Conservation (phyloP, 2,113 vertebrate species). For the Crotalus helleri region DNA sequence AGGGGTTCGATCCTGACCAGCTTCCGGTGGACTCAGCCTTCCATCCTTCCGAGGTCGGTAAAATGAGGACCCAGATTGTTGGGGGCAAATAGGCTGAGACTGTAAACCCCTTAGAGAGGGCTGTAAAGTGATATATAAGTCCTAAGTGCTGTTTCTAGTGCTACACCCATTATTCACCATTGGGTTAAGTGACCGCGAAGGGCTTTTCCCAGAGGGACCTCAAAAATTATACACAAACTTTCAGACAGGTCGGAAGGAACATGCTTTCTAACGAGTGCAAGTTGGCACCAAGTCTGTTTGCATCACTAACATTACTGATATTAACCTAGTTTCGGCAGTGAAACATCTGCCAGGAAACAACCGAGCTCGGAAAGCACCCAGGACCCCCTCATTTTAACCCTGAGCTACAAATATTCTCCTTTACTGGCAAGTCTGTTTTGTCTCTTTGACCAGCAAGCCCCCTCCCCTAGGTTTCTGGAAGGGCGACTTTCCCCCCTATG, state of each 20-base stretch:
- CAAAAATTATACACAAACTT: background rate
- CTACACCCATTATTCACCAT: background rate
- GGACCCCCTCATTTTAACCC: background rate
- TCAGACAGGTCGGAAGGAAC: too few species aligned
- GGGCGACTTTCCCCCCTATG: too few species aligned
- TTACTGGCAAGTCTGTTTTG: background rate
- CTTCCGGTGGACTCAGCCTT: background rate
- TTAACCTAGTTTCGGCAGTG: background rate
- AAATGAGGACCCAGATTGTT: background rate
- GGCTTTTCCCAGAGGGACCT: too few species aligned
- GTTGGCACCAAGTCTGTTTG: too few species aligned
- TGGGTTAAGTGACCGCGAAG: too few species aligned
- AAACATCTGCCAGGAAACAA: background rate
- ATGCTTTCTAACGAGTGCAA: background rate
- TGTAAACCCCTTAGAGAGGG: background rate
- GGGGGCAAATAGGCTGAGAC: accelerated
- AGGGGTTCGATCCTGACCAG: background rate
- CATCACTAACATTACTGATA: background rate
- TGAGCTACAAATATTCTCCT: background rate
- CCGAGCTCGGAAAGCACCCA: background rate
- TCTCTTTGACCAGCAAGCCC: background rate
- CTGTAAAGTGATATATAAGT: background rate
- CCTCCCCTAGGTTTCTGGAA: background rate
- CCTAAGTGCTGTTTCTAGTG: background rate
- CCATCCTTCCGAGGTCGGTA: background rate